Evolutionary conservation across 2,888 invertebrate genomes (phyloP).

Genomic region (Anthrax anthrax): DNA sequence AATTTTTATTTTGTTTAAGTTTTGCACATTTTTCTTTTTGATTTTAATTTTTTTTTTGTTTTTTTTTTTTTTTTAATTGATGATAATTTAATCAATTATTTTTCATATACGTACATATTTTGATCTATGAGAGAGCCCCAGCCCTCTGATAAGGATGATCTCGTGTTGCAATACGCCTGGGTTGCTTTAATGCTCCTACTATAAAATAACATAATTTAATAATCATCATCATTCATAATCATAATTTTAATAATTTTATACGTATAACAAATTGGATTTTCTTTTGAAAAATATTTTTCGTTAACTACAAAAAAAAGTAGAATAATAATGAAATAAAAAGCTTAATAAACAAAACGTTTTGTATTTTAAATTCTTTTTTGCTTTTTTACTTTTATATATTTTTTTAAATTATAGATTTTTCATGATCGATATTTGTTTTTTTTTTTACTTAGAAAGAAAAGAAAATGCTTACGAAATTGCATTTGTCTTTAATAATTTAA

Average conservation of each 20-base stretch:
- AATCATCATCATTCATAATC: no score
- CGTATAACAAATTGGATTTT: no score
- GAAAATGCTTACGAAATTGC: neutral
- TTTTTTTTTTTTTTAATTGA: neutral
- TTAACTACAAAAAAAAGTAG: no score
- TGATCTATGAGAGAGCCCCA: slow-evolving; percentile 55
- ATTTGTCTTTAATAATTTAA: no score
- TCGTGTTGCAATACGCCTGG: slow-evolving; percentile 72
- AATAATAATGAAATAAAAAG: slow-evolving; percentile 1
- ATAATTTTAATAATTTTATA: no score
- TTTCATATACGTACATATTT: neutral
- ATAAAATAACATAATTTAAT: slow-evolving; percentile 15
- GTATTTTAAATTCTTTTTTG: neutral
- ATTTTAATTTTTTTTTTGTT: neutral
- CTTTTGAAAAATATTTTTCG: no score
- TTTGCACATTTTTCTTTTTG: slow-evolving; percentile 1
- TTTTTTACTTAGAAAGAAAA: neutral
- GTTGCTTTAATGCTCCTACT: slow-evolving; percentile 42
- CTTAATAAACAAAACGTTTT: neutral
- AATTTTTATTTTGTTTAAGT: slow-evolving; percentile 2
- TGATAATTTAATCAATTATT: neutral
- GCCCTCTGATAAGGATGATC: slow-evolving; percentile 98
- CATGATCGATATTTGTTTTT: no score
- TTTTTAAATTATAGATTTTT: no score
- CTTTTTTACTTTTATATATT: neutral